These are phyloP conservation scores for Nematopogon swammerdamellus DNA, from an alignment of 2,888 invertebrate species.

Conservation along the genomic window DNA sequence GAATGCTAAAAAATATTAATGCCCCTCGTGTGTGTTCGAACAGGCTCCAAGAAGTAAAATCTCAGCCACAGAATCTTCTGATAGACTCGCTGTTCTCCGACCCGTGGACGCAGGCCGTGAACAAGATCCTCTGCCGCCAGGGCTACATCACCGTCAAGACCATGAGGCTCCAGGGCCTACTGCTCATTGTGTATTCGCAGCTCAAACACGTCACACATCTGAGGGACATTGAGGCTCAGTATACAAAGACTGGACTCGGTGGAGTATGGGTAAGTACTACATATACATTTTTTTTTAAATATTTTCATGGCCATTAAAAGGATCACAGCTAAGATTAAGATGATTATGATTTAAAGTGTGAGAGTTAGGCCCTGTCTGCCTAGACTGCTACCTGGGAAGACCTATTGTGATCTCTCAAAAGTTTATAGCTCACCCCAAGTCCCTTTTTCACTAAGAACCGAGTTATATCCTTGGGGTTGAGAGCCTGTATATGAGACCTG, in stretches of 20 bases:
- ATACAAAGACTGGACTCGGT: conserved; percentile 85
- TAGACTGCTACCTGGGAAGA: too few relatives aligned
- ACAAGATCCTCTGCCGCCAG: conserved; percentile 63
- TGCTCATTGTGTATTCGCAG: conserved; percentile 74
- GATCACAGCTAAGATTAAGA: too few relatives aligned
- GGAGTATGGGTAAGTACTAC: conserved; percentile 81
- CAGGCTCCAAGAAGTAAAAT: conserved; percentile 86
- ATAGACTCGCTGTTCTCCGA: conserved; percentile 79
- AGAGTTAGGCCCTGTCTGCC: too few relatives aligned
- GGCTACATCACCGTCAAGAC: conserved; percentile 77
- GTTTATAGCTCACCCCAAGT: too few relatives aligned
- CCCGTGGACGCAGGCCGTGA: conserved; percentile 78
- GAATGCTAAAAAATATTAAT: too few relatives aligned
- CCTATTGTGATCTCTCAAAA: too few relatives aligned
- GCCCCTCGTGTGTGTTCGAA: too few relatives aligned
- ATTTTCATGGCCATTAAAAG: too few relatives aligned
- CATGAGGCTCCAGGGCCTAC: conserved; percentile 79
- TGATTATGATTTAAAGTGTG: too few relatives aligned
- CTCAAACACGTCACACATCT: conserved; percentile 78
- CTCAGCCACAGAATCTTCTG: conserved; percentile 81
- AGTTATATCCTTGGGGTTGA: too few relatives aligned
- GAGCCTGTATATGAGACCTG: too few relatives aligned
- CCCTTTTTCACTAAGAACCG: too few relatives aligned
- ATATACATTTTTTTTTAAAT: not conserved
- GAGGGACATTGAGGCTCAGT: conserved; percentile 80